Conservation (phyloP, 2,888 invertebrate genomes). For the Athalia circularis region DNA sequence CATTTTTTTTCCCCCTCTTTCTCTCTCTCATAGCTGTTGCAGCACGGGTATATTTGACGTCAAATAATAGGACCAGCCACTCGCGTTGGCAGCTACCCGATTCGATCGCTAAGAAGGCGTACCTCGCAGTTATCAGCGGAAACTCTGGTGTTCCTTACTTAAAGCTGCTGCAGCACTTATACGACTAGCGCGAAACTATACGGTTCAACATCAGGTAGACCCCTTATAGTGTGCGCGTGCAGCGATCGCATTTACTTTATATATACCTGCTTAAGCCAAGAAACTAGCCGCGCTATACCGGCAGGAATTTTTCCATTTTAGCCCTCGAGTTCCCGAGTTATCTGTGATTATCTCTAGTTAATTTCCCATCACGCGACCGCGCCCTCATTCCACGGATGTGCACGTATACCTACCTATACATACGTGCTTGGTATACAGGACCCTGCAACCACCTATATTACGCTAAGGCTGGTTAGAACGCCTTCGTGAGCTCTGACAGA, state of each 20-base stretch:
- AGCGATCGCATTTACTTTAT: conserved; percentile 30
- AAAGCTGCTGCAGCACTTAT: conserved; percentile 17
- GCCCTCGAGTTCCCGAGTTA: conserved; percentile 43
- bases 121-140: conserved; percentile 26
- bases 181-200: conserved; percentile 6
- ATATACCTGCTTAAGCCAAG: conserved; percentile 14
- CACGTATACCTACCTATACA: neutral
- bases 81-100: conserved; percentile 6
- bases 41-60: conserved; percentile 19
- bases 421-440: conserved; percentile 7
- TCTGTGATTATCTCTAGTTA: conserved; percentile 46
- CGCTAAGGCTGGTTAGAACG: conserved; percentile 12
- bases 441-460: neutral
- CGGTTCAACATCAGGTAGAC: neutral
- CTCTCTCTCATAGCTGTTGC: neutral
- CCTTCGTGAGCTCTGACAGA: conserved; percentile 46
- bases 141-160: conserved; percentile 11
- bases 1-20: neutral
- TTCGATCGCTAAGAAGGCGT: conserved; percentile 34
- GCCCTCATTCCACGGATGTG: conserved; percentile 25
- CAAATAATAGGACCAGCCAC: conserved; percentile 25
- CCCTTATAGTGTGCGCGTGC: conserved; percentile 21
- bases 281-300: conserved; percentile 26
- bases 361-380: conserved; percentile 48
- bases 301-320: conserved; percentile 43